Evolutionary conservation across 1,140 invertebrate genomes (phyloP), one percentile per base, ranked within the genome.

Genomic region (Pseudachorutes palmiensis): DNA sequence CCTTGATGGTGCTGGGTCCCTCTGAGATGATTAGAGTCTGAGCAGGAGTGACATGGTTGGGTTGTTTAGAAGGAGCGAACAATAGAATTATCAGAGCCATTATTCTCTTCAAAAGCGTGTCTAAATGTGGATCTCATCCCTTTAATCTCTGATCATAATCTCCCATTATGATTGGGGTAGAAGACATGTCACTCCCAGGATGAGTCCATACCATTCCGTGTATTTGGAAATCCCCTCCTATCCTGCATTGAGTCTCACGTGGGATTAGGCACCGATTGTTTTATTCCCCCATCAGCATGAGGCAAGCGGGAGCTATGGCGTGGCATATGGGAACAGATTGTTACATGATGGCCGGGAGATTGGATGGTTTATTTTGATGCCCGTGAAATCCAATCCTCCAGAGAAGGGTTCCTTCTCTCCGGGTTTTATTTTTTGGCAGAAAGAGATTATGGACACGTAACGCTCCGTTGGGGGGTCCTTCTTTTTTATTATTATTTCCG

Each of bases 141-240:
- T 68, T 65, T 68, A 68, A 68, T 68, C 67, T 64, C 51, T 68
- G 62, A 65, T 68, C 67, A 32, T 68, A 65, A 67, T 67, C 66
- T 36, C 14, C 29, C 45, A 62, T 12, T 45, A 19, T 19, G n/a
- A 45, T 45, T 45, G 36, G 19, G 36, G 36, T 19, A 45, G 36
- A 19, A n/a, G n/a, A n/a, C n/a, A n/a, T n/a, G n/a, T n/a, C n/a
- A n/a, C n/a, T n/a, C n/a, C 36, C 36, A 45, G 36, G 36, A 45
- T n/a, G 19, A 45, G 9, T 45, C 36, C 19, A 45, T 45, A 45
- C 36, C 36, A 9, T 45, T 9, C 36, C 36, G 9, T 45, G 9
- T 45, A 19, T n/a, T n/a, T n/a, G n/a, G n/a, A n/a, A n/a, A n/a
- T n/a, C n/a, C n/a, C n/a, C n/a, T n/a, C n/a, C n/a, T n/a, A n/a